Evolutionary conservation across 2,113 vertebrate species (phyloP), one percentile per base, ranked within the genome.

Genomic region (Ellobius talpinus): DNA sequence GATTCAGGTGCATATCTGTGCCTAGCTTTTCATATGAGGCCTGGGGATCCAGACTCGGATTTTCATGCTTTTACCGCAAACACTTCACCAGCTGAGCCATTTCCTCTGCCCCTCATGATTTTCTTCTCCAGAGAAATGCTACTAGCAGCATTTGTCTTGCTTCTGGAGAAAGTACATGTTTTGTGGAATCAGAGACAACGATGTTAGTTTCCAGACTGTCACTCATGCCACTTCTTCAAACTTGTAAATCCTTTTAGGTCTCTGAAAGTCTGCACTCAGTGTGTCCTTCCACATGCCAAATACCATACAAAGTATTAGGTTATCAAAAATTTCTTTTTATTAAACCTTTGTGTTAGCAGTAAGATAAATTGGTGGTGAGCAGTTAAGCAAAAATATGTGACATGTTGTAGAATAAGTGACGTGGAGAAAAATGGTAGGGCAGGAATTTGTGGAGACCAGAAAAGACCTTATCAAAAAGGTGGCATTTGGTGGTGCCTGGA

Each of bases 211-310:
- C 73, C 47, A 36, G 78, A 68, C 66, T 93, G 0, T 91, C 16
- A 61, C 47, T 66, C 92, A 7, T 89, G 17, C 87, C 45, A 55
- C 29, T 94, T 90, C 74, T 87, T 87, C 63, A 90, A 17, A 33
- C 73, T 92, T 24, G 55, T 87, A 77, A 90, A 72, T 87, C 61
- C 89, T 47, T 92, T n/a, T 6, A 61, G 89, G 74, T 89, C 65
- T 87, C 55, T 90, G 5, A 13, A 61, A 94, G 55, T 92, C 58
- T 95, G 55, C 55, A 52, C 58, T 92, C 29, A 55, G 47, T 72
- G 50, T 65, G 58, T 47, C 63, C 10, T 78, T 94, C 50, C 36
- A 68, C 19, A 33, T 87, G 33, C 63, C 42, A 84, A 90, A 61
- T 63, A 79, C 58, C 61, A 5, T 79, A 31, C 19, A 58, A 61